Evolutionary conservation across 2,113 vertebrate genomes (phyloP), one percentile per base, ranked within the genome.

Genomic region (Nyctibius bracteatus): DNA sequence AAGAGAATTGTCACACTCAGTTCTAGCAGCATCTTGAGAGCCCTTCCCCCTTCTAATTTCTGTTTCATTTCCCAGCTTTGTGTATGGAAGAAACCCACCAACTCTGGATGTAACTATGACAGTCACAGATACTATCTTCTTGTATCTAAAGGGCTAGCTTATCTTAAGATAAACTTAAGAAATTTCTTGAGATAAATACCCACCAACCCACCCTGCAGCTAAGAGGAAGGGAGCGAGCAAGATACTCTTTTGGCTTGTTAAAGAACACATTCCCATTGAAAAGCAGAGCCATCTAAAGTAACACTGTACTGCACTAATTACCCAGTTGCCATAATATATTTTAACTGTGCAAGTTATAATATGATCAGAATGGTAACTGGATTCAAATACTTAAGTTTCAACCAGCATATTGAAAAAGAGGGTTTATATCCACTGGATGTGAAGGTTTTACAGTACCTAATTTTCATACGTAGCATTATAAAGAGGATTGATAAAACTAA

Each of bases 311-410:
- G 14, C 24, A 46, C 25, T 35, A 37, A 43, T 59, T 52, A 82
- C 22, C 28, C 14, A 46, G 6, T 4, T 39, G 17, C 46, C 43
- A 49, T 25, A 33, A 57, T 37, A 13, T 20, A 49, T 78, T 68
- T 86, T 37, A 66, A 90, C 37, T 25, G 12, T 8, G 10, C 18
- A 92, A 90, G 30, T 61, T 78, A 49, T 33, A 81, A 59, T 49
- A 47, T 12, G 46, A 54, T 57, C 57, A 75, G 67, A 90, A 74
- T 62, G 21, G 84, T 28, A 91, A 90, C 21, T 61, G 41, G n/a
- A 52, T 84, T 68, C 39, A 90, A 84, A 68, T 65, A 81, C 72
- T 94, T 78, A 61, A 37, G 14, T 94, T 96, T 59, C 90, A 95
- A 10, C 20, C 46, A 52, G 30, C 47, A 95, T 63, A 74, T 12